phyloP scores from a whole-genome alignment of 2,113 vertebrate species.

The Campylorhamphus procurvoides region DNA sequence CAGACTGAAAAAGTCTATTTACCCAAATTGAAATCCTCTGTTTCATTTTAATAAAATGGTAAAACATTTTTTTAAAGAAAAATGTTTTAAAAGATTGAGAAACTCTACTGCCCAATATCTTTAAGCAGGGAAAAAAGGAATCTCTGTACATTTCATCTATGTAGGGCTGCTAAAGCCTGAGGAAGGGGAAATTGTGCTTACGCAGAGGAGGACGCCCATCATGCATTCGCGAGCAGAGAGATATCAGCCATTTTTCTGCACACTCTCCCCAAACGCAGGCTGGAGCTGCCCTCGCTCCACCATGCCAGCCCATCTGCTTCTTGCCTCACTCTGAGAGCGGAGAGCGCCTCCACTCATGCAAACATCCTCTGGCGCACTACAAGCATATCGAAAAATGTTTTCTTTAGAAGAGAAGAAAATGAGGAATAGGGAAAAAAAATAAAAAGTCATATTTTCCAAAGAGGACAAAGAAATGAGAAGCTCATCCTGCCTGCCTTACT shows the following conservation, averaged over 20 bases:
- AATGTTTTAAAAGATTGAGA: not conserved
- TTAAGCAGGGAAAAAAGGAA: not conserved
- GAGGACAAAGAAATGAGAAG: constrained; percentile 24
- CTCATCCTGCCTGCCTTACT: constrained; percentile 25
- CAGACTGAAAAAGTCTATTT: not conserved
- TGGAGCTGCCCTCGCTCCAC: constrained; percentile 46
- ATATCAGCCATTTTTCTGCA: constrained; percentile 63
- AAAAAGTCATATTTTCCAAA: constrained; percentile 37
- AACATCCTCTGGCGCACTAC: constrained; percentile 5
- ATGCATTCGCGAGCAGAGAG: not conserved
- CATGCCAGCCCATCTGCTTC: constrained; percentile 45
- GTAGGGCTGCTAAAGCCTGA: not conserved
- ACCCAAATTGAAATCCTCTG: not conserved
- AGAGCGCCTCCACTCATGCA: not conserved
- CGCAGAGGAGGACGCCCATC: constrained; percentile 41
- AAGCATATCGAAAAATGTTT: not conserved
- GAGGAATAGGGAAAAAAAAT: not conserved
- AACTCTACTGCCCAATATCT: not conserved
- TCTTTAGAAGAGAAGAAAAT: not conserved
- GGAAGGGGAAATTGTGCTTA: constrained; percentile 37
- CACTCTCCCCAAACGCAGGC: not conserved
- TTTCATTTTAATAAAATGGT: not conserved
- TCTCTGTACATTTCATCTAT: not conserved
- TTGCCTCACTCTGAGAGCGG: not conserved
- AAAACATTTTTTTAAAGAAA: not conserved